phyloP scores from a whole-genome alignment of 2,888 invertebrate genomes.

The Hirtodrosophila confusa region DNA sequence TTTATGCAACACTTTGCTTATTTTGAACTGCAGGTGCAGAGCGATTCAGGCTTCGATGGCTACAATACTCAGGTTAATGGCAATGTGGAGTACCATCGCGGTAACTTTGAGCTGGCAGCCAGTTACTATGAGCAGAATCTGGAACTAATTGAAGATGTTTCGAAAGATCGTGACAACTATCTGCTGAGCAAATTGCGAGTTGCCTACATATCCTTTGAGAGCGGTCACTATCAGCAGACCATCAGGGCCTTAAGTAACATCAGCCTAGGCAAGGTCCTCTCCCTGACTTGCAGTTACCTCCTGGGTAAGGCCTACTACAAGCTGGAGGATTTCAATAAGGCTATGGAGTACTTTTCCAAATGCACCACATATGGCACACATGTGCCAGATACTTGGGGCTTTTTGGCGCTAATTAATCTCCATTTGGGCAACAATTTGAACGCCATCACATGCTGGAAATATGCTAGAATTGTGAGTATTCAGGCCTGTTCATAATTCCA shows the following conservation, averaged over 20 bases:
- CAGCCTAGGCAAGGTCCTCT: constrained; percentile 10
- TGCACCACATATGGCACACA: constrained; percentile 58
- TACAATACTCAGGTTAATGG: constrained; percentile 70
- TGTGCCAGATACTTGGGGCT: constrained; percentile 75
- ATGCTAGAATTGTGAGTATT: constrained; percentile 65
- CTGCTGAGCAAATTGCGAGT: constrained; percentile 57
- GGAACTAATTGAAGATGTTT: not conserved
- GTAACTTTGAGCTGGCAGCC: constrained; percentile 40
- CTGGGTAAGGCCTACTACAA: constrained; percentile 67
- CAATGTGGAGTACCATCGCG: constrained; percentile 62
- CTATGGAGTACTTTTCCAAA: constrained; percentile 53
- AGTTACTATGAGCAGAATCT: constrained; percentile 43
- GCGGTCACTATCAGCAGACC: constrained; percentile 35
- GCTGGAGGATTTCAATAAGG: constrained; percentile 40
- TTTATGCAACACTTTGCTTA: no score
- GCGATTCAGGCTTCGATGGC: constrained; percentile 8
- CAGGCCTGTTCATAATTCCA: no score
- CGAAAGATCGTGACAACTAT: constrained; percentile 33
- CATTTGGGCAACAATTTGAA: constrained; percentile 62
- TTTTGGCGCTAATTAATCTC: constrained; percentile 72
- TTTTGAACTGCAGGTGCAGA: no score
- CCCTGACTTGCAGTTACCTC: constrained; percentile 42
- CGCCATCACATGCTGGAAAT: constrained; percentile 78
- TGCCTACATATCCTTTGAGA: constrained; percentile 50
- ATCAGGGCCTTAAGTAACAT: constrained; percentile 33